Conservation (phyloP, 2,113 vertebrate species). For the Paradoxurus hermaphroditus region DNA sequence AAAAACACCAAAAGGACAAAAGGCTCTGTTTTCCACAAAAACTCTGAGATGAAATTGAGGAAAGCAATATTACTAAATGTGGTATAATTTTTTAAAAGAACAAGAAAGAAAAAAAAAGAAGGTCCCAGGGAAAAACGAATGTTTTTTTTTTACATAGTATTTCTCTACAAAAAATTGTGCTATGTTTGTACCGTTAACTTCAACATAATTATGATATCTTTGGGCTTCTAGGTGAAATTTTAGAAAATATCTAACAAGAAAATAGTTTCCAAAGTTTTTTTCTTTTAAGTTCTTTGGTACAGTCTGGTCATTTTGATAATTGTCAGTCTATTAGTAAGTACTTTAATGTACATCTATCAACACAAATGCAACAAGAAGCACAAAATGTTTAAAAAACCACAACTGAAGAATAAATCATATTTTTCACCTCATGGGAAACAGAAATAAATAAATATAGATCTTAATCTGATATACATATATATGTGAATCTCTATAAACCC, state of each 20-base stretch:
- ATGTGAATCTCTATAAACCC: not conserved
- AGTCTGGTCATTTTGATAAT: slow-evolving; percentile 66
- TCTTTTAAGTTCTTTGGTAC: slow-evolving; percentile 78
- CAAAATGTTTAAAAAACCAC: slow-evolving; percentile 64
- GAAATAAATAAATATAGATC: not conserved
- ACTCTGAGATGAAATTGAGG: not conserved
- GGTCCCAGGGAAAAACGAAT: not conserved
- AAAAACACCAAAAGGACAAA: slow-evolving; percentile 45
- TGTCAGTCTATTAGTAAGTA: slow-evolving; percentile 64
- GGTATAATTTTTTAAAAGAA: slow-evolving; percentile 5
- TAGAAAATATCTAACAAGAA: slow-evolving; percentile 50
- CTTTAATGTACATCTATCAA: slow-evolving; percentile 73
- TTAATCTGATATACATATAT: not conserved
- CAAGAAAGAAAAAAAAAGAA: slow-evolving; percentile 17
- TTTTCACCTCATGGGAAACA: slow-evolving; percentile 61
- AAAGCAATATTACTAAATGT: slow-evolving; percentile 27
- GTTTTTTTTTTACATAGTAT: not conserved
- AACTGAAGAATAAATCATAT: slow-evolving; percentile 61
- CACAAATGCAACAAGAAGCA: slow-evolving; percentile 70
- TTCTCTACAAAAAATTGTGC: not conserved
- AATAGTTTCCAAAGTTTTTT: slow-evolving; percentile 46
- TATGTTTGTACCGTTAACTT: not conserved
- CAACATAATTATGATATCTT: slow-evolving; percentile 51
- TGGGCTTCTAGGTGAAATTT: slow-evolving; percentile 49
- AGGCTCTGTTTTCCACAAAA: slow-evolving; percentile 30